phyloP scores from a whole-genome alignment of 2,888 invertebrate genomes.

The Panzeria rudis region DNA sequence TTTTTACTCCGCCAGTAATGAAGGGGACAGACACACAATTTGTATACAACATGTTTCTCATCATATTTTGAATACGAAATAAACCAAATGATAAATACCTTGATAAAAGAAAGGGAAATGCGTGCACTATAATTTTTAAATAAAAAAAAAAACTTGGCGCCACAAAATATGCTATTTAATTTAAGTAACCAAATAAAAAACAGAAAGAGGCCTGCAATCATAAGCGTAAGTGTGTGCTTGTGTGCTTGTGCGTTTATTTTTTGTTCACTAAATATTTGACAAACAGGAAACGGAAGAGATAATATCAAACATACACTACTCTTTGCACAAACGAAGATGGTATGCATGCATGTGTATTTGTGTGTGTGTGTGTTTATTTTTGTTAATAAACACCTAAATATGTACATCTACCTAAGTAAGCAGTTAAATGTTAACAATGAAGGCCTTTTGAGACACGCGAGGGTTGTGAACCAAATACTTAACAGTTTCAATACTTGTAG shows the following conservation, averaged over 20 bases:
- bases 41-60: not conserved
- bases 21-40: not conserved
- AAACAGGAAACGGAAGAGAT: constrained; percentile 66
- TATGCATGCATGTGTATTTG: not conserved
- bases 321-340: not conserved
- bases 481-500: not conserved
- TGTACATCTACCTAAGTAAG: not conserved
- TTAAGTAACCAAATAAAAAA: not conserved
- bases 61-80: constrained; percentile 20
- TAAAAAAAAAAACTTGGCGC: constrained; percentile 33
- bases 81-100: not conserved
- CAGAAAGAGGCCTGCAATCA: not conserved
- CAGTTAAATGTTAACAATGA: not conserved
- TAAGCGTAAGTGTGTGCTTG: not conserved
- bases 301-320: constrained; percentile 20
- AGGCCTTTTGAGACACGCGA: not conserved
- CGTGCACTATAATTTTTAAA: constrained; percentile 4
- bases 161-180: constrained; percentile 23
- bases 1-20: not conserved
- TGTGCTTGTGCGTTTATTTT: not conserved
- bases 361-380: not conserved
- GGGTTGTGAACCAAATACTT: not conserved
- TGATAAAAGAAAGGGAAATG: not conserved
- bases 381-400: constrained; percentile 4
- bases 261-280: constrained; percentile 42